Evolutionary conservation across 2,888 invertebrate genomes (phyloP), one percentile per base, ranked within the genome.

Genomic region (Morinoia aosen): DNA sequence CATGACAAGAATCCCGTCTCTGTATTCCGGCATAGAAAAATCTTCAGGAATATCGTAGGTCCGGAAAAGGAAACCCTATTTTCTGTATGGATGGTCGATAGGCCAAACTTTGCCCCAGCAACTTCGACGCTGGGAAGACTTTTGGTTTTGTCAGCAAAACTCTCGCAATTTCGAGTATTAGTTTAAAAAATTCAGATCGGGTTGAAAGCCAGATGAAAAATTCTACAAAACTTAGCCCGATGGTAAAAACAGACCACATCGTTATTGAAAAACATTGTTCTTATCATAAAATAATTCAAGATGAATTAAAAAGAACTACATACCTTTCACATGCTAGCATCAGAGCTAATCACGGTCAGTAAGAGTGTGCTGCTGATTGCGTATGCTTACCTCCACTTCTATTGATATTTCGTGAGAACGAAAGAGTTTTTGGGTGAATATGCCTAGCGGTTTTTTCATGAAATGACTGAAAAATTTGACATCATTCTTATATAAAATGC

Each of bases 31-130:
- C 39, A 16, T 40, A 39, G 48, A 90, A 90, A 90, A 90, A 90
- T 40, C 40, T 19, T 39, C 40, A 48, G 48, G 90, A 40, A 48
- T 90, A 48, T 90, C 90, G 48, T 40, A 48, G 48, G 48, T 48
- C 48, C 90, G 48, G 90, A 90, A 90, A 90, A 90, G 90, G 90
- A 90, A 90, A 39, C 39, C 90, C 39, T 40, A 40, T 90, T 90
- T 90, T 76, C 76, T 76, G 76, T 76, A 76, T 76, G 76, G 76
- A 76, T 76, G 76, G 76, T 76, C 76, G 76, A 76, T 76, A 10
- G 76, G 76, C 25, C 76, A 76, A 76, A 76, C 76, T 76, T 76
- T 76, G 25, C 25, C 76, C 76, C 33, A 33, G 76, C 25, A 76
- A 76, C 25, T 76, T 76, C 2, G 76, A 33, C 33, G 25, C 76